phyloP scores from a whole-genome alignment of 2,113 vertebrate genomes.

The Aphyosemion australe region DNA sequence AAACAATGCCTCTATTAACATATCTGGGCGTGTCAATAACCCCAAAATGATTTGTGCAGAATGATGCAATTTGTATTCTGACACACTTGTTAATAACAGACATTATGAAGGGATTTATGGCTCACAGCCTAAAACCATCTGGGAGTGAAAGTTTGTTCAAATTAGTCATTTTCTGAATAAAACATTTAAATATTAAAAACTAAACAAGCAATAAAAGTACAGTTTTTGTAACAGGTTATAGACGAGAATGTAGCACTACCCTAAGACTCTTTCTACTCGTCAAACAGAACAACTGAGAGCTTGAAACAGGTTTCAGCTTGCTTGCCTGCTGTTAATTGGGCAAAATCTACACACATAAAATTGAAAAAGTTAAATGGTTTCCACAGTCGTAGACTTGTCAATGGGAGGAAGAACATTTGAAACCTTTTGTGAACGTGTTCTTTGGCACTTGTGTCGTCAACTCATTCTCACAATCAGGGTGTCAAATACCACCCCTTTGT shows the following conservation, averaged over 20 bases:
- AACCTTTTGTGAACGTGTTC: not conserved
- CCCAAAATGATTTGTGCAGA: slow-evolving; percentile 23
- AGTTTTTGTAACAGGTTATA: not conserved
- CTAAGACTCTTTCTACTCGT: not conserved
- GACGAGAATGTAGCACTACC: not conserved
- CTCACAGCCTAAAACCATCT: slow-evolving; percentile 7
- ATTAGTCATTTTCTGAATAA: not conserved
- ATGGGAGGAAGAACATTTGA: not conserved
- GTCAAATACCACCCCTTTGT: slow-evolving; percentile 2
- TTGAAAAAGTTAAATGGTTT: not conserved
- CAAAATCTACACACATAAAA: slow-evolving; percentile 4
- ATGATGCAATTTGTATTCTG: slow-evolving; percentile 15
- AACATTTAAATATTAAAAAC: not conserved
- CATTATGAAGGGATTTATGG: slow-evolving; percentile 32
- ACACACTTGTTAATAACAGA: slow-evolving; percentile 21
- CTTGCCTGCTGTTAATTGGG: slow-evolving; percentile 6
- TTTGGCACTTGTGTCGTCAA: not conserved
- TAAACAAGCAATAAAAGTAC: not conserved
- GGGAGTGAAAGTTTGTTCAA: slow-evolving; percentile 1
- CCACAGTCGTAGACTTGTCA: not conserved
- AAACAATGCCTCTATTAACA: slow-evolving; percentile 33
- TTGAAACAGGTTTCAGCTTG: slow-evolving; percentile 33
- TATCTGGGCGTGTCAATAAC: slow-evolving; percentile 4
- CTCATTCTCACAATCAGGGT: not conserved
- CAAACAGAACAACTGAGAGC: not conserved